A percentile compares a stretch with the other conserved stretches of the same genome.
These are phyloP conservation scores for Tetramorium alpestre DNA, from an alignment of 1,140 invertebrate genomes.

Conservation along the genomic window DNA sequence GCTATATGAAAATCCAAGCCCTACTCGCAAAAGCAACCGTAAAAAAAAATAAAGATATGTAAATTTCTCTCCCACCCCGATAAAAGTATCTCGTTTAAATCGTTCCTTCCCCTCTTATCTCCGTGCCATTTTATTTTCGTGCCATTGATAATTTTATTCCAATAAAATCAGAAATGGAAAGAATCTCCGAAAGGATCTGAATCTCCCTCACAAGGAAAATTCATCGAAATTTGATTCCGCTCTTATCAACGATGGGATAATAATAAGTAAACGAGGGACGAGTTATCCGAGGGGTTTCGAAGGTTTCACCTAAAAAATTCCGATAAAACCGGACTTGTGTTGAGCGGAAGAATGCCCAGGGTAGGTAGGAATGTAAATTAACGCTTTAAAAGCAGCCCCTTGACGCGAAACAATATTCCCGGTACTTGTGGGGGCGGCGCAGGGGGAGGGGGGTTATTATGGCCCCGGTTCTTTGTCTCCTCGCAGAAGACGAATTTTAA, in stretches of 20 bases:
- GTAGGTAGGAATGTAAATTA: conserved; percentile 53
- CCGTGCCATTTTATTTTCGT: not conserved
- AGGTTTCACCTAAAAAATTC: conserved; percentile 27
- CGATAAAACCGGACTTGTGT: conserved; percentile 51
- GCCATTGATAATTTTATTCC: not conserved
- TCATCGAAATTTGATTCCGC: conserved; percentile 16
- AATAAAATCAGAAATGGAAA: conserved; percentile 4
- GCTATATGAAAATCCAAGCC: not conserved
- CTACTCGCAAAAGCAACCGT: not conserved
- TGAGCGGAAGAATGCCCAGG: conserved; percentile 24
- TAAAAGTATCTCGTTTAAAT: not conserved
- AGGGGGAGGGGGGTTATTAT: conserved; percentile 21
- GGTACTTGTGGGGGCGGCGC: not conserved
- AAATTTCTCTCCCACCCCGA: not conserved
- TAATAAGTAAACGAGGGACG: not conserved
- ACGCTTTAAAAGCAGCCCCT: conserved; percentile 46
- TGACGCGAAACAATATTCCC: conserved; percentile 58
- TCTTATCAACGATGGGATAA: not conserved
- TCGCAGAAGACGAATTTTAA: conserved; percentile 35
- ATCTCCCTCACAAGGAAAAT: not conserved
- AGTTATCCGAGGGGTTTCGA: conserved; percentile 10
- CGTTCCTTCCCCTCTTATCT: not conserved
- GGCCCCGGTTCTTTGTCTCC: conserved; percentile 12
- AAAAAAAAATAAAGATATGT: not conserved
- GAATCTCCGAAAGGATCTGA: not conserved